Evolutionary conservation across 2,113 vertebrate genomes (phyloP).

Genomic region (Condylura cristata): DNA sequence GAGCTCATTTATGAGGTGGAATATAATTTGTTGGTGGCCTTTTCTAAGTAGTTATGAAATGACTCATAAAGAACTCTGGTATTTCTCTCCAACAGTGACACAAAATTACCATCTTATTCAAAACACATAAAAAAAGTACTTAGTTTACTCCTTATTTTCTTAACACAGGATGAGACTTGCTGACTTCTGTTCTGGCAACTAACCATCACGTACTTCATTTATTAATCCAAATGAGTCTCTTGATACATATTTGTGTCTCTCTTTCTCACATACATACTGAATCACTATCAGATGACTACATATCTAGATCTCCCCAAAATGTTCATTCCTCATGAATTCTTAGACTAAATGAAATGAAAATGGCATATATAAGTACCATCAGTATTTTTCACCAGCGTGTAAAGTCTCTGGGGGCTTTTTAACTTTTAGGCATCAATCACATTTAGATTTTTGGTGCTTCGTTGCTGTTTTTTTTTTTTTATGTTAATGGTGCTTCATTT

Average conservation of each 20-base stretch:
- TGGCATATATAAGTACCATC: background rate
- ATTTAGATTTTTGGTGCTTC: background rate
- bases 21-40: background rate
- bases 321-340: background rate
- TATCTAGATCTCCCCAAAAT: background rate
- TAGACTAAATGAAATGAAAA: background rate
- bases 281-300: background rate
- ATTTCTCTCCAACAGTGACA: background rate
- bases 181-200: background rate
- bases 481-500: too few relatives aligned
- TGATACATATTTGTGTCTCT: too few relatives aligned
- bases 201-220: background rate
- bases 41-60: background rate
- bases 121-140: background rate
- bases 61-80: background rate
- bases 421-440: background rate
- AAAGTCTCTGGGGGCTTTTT: background rate
- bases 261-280: background rate
- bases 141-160: background rate
- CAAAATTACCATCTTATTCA: background rate
- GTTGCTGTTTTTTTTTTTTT: too few relatives aligned
- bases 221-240: background rate
- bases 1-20: background rate
- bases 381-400: background rate
- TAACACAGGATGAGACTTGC: background rate